phyloP scores from a whole-genome alignment of 2,888 invertebrate species.

The Pasiphila rectangulata region DNA sequence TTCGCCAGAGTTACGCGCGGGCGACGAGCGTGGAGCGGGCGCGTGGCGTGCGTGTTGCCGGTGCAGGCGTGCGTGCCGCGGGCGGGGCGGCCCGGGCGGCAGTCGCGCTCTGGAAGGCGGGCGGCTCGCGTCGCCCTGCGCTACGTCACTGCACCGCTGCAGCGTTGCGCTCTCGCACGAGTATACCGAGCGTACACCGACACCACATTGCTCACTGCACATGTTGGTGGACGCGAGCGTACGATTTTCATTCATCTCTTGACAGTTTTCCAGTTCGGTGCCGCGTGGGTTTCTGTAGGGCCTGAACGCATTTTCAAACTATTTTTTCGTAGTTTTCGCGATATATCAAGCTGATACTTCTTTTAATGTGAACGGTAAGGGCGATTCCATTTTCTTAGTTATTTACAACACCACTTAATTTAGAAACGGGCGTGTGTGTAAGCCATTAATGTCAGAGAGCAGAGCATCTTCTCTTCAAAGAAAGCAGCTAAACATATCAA shows the following conservation, averaged over 20 bases:
- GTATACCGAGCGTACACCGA: constrained; percentile 55
- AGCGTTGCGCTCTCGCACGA: constrained; percentile 60
- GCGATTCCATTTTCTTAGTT: constrained; percentile 2
- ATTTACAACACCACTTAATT: not conserved
- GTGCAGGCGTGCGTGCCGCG: constrained; percentile 57
- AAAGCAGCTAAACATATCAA: not conserved
- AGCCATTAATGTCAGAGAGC: constrained; percentile 37
- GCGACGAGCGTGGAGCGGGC: constrained; percentile 57
- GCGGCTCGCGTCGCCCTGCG: constrained; percentile 68
- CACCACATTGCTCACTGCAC: constrained; percentile 46
- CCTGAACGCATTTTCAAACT: constrained; percentile 31
- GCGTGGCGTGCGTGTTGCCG: constrained; percentile 46
- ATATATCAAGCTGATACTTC: constrained; percentile 16
- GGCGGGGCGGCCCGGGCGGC: constrained; percentile 72
- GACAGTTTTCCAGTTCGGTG: constrained; percentile 40
- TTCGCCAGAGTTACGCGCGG: constrained; percentile 48
- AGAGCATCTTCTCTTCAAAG: not conserved
- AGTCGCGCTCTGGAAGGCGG: constrained; percentile 74
- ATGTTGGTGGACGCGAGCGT: constrained; percentile 40
- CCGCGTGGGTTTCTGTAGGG: constrained; percentile 36
- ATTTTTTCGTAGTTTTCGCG: constrained; percentile 25
- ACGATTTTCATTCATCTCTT: constrained; percentile 63
- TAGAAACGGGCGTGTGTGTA: constrained; percentile 39
- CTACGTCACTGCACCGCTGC: constrained; percentile 56
- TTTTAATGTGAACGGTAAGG: constrained; percentile 29